A percentile compares a stretch with the other conserved stretches of the same genome.
Conservation (phyloP, 2,797 vertebrate genomes). For the Sebastiscus tertius region DNA sequence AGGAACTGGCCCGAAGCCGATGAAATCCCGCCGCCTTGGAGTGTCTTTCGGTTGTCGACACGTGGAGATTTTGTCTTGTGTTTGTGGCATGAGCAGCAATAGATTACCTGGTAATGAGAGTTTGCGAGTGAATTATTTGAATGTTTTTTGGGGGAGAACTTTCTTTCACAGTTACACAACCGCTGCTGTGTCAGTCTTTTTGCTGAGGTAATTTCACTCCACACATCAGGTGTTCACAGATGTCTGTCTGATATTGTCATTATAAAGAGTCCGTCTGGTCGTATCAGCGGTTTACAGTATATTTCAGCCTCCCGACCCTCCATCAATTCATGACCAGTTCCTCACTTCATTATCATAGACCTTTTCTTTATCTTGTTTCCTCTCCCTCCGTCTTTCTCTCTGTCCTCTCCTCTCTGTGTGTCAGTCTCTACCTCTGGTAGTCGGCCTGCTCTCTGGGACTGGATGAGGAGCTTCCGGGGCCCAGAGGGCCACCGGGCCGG, state of each 20-base stretch:
- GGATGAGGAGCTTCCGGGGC: slow-evolving; percentile 77
- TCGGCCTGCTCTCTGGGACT: slow-evolving; percentile 83
- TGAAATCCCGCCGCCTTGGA: not conserved
- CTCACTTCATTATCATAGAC: not conserved
- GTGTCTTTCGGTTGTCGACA: not conserved
- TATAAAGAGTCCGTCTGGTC: slow-evolving; percentile 31
- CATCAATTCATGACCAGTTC: not conserved
- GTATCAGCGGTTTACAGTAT: slow-evolving; percentile 30
- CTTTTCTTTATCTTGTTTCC: not conserved
- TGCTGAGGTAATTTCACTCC: slow-evolving; percentile 66
- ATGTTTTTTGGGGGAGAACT: slow-evolving; percentile 11
- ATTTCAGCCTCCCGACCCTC: slow-evolving; percentile 40
- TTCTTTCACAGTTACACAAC: slow-evolving; percentile 64
- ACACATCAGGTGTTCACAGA: slow-evolving; percentile 50
- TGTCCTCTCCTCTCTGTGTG: slow-evolving; percentile 4
- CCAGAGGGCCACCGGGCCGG: slow-evolving; percentile 60
- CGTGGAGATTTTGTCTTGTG: not conserved
- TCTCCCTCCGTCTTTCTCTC: not conserved
- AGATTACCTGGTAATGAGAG: slow-evolving; percentile 9
- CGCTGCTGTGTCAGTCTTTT: slow-evolving; percentile 20
- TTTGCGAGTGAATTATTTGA: slow-evolving; percentile 6
- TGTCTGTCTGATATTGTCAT: slow-evolving; percentile 48
- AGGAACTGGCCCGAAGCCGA: not conserved
- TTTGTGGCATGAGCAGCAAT: slow-evolving; percentile 39
- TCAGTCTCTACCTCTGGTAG: slow-evolving; percentile 77